These are phyloP conservation scores for Alloscopus bannaensis DNA, from an alignment of 2,888 invertebrate species.

Conservation along the genomic window DNA sequence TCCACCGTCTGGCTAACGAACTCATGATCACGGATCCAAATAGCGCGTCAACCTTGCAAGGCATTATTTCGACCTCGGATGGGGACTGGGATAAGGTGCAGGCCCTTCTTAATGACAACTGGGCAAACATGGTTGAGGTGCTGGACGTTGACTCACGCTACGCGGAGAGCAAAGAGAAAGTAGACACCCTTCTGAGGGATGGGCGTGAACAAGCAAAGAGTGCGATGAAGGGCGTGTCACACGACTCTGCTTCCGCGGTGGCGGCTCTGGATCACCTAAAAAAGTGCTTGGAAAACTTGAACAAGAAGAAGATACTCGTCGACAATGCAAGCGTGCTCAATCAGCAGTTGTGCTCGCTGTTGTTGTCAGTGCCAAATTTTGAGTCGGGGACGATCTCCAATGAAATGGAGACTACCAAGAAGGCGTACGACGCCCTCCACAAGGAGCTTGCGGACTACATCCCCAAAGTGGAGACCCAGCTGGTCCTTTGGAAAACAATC, in stretches of 20 bases:
- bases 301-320: slow-evolving; percentile 84
- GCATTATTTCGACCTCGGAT: slow-evolving; percentile 33
- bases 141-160: slow-evolving; percentile 86
- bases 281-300: slow-evolving; percentile 84
- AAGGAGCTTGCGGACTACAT: slow-evolving; percentile 84
- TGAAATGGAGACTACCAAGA: slow-evolving; percentile 74
- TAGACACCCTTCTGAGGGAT: slow-evolving; percentile 83
- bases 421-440: slow-evolving; percentile 72
- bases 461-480: slow-evolving; percentile 90
- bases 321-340: slow-evolving; percentile 88
- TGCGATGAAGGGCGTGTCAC: slow-evolving; percentile 81
- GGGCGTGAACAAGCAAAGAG: slow-evolving; percentile 82
- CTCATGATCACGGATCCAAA: slow-evolving; percentile 46
- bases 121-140: slow-evolving; percentile 80
- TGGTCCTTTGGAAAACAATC: slow-evolving; percentile 95
- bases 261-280: slow-evolving; percentile 78
- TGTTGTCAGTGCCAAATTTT: slow-evolving; percentile 82
- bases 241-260: slow-evolving; percentile 79
- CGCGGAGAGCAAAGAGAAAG: slow-evolving; percentile 83
- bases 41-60: slow-evolving; percentile 34
- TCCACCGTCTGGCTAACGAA: slow-evolving; percentile 47
- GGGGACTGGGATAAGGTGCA: slow-evolving; percentile 31
- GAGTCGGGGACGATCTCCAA: slow-evolving; percentile 77
- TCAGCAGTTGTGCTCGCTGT: slow-evolving; percentile 83
- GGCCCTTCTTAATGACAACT: slow-evolving; percentile 12